phyloP scores from a whole-genome alignment of 2,797 vertebrate species.

The Lemur catta region DNA sequence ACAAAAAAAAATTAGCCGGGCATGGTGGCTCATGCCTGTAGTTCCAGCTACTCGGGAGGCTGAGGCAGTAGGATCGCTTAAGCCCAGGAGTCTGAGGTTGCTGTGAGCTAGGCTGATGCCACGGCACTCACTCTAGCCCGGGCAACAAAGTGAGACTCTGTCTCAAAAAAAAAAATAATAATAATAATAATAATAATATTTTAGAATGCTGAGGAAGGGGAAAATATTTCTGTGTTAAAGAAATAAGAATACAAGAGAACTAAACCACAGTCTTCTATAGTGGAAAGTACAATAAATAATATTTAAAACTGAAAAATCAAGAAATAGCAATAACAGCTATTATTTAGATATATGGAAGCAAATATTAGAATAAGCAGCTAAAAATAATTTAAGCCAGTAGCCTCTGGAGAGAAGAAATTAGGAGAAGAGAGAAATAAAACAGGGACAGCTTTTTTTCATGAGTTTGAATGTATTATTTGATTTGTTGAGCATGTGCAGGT shows the following conservation, averaged over 20 bases:
- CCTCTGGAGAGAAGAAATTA: neutral
- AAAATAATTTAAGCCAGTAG: neutral
- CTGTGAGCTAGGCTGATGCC: too few species aligned
- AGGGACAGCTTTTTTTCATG: neutral
- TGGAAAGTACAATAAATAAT: neutral
- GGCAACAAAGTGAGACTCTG: too few species aligned
- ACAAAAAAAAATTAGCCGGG: too few species aligned
- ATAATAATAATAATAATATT: constrained; percentile 16
- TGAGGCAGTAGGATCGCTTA: too few species aligned
- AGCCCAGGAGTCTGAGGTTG: too few species aligned
- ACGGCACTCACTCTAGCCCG: too few species aligned
- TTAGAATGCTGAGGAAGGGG: neutral
- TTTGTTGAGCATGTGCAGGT: neutral
- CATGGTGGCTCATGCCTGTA: too few species aligned
- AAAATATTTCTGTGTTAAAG: neutral
- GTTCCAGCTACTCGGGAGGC: too few species aligned
- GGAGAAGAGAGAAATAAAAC: neutral
- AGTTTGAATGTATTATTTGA: neutral
- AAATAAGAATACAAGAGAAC: neutral
- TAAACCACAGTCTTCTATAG: neutral
- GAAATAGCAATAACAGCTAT: neutral
- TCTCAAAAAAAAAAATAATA: too few species aligned
- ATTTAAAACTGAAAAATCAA: constrained; percentile 40
- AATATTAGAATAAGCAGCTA: neutral
- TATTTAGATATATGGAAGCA: neutral